Conservation (phyloP, 2,797 vertebrate species). For the Xiphophorus birchmanni region DNA sequence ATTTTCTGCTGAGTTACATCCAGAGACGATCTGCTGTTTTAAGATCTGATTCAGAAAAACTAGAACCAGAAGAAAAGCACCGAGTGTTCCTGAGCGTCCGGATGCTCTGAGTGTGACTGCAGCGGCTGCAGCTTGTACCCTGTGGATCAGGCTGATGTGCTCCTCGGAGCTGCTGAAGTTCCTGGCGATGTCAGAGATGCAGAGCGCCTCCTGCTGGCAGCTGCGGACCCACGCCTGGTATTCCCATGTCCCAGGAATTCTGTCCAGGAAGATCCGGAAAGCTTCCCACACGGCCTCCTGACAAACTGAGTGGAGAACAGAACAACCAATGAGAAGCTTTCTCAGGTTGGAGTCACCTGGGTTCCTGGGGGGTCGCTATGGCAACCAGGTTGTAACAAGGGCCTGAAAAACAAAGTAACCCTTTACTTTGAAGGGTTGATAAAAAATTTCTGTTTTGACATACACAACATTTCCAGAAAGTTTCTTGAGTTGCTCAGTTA, state of each 20-base stretch:
- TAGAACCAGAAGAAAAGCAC: neutral
- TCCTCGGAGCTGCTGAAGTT: constrained; percentile 93
- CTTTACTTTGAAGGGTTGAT: no score
- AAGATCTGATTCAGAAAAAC: neutral
- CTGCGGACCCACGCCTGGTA: constrained; percentile 90
- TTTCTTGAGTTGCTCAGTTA: no score
- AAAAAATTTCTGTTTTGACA: no score
- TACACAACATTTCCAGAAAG: no score
- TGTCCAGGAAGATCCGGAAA: constrained; percentile 91
- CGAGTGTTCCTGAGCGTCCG: no score
- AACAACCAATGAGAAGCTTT: neutral
- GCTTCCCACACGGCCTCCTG: constrained; percentile 97
- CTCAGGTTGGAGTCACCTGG: neutral
- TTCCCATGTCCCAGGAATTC: constrained; percentile 88
- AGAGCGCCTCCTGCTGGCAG: constrained; percentile 89
- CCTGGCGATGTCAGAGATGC: constrained; percentile 88
- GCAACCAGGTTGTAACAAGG: neutral
- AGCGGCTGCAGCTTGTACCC: constrained; percentile 65
- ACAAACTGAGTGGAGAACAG: constrained; percentile 81
- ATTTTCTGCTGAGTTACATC: neutral
- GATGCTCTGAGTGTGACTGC: neutral
- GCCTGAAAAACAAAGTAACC: no score
- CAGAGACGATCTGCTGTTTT: neutral
- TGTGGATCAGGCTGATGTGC: constrained; percentile 84
- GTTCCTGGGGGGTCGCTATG: neutral